These are phyloP conservation scores for Pseudochaenichthys georgianus DNA, from an alignment of 2,797 vertebrate species.

Conservation along the genomic window DNA sequence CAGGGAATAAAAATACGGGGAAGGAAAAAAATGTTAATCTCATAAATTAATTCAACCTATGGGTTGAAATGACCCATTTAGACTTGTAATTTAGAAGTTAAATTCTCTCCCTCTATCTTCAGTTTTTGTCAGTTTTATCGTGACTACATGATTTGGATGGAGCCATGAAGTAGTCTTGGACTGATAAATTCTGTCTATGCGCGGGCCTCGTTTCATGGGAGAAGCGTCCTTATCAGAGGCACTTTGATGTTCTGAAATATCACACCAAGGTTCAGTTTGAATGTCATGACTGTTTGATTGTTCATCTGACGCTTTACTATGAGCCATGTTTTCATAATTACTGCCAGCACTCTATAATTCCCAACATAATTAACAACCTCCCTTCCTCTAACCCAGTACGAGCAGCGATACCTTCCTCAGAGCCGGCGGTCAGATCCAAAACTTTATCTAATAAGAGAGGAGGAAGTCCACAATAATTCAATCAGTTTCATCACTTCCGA, in stretches of 20 bases:
- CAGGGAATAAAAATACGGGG: constrained; percentile 71
- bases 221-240: constrained; percentile 77
- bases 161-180: constrained; percentile 70
- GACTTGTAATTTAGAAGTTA: constrained; percentile 80
- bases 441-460: constrained; percentile 73
- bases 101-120: constrained; percentile 76
- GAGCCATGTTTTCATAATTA: constrained; percentile 70
- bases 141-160: constrained; percentile 75
- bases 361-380: constrained; percentile 62
- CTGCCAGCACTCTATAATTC: constrained; percentile 65
- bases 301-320: constrained; percentile 56
- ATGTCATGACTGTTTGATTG: constrained; percentile 62
- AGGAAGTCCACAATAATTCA: constrained; percentile 80
- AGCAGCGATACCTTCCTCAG: constrained; percentile 50
- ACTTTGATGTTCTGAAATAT: constrained; percentile 79
- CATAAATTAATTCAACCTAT: constrained; percentile 82
- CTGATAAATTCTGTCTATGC: constrained; percentile 77
- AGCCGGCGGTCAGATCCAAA: constrained; percentile 62
- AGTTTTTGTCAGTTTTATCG: constrained; percentile 80
- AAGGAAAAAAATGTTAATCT: constrained; percentile 65
- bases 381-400: constrained; percentile 13
- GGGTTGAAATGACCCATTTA: constrained; percentile 85
- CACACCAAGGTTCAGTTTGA: constrained; percentile 63
- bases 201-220: constrained; percentile 69
- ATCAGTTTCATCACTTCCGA: constrained; percentile 86